These are phyloP conservation scores for Pipra filicauda DNA, from an alignment of 2,113 vertebrate genomes.

Conservation along the genomic window DNA sequence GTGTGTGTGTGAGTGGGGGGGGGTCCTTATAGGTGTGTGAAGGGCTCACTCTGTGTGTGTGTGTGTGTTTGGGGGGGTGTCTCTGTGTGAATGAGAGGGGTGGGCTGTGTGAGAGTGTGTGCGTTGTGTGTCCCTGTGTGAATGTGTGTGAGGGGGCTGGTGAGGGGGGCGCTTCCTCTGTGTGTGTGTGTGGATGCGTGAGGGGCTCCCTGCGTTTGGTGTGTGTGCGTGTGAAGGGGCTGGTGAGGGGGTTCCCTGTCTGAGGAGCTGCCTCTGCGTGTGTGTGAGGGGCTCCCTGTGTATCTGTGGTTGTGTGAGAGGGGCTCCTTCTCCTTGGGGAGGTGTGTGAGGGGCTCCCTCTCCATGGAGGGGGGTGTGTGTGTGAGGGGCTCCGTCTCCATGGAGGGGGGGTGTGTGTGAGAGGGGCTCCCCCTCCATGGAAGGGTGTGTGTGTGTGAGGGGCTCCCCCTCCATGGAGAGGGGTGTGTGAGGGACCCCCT, in stretches of 20 bases:
- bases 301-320: background rate
- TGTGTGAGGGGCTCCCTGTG: background rate
- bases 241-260: background rate
- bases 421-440: background rate
- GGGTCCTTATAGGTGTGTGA: background rate
- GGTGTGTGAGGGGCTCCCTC: too few relatives aligned
- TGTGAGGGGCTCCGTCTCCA: background rate
- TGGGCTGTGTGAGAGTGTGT: background rate
- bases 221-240: background rate
- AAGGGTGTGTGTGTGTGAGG: background rate
- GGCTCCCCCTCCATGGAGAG: background rate
- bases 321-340: background rate
- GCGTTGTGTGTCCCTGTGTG: background rate
- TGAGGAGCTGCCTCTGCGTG: background rate
- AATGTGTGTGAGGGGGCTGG: background rate
- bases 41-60: background rate
- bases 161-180: background rate
- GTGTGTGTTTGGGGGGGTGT: background rate
- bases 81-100: background rate
- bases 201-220: too few relatives aligned
- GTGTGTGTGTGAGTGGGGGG: too few relatives aligned
- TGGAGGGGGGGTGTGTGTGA: background rate
- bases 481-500: background rate
- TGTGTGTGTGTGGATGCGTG: background rate
- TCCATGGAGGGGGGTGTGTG: too few relatives aligned